Evolutionary conservation across 2,797 vertebrate species (phyloP).

Genomic region (Aplochiton taeniatus): DNA sequence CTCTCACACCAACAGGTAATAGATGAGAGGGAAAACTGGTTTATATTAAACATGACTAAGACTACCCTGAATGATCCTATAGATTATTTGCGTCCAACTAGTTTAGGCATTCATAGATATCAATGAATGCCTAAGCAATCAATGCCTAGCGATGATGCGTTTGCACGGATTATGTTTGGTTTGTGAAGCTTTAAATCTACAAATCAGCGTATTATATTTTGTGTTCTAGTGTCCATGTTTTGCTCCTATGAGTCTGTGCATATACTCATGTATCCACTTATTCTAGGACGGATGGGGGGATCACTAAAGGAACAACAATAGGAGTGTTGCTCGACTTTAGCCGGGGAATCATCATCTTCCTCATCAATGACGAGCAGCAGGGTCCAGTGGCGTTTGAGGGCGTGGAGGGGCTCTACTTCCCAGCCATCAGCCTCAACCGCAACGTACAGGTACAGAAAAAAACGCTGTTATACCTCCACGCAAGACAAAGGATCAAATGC

Average conservation of each 20-base stretch:
- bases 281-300: constrained; percentile 91
- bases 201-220: too few species aligned
- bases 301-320: constrained; percentile 89
- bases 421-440: constrained; percentile 95
- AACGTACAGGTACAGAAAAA: constrained; percentile 89
- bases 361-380: constrained; percentile 97
- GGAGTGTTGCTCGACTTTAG: constrained; percentile 92
- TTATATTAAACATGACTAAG: too few species aligned
- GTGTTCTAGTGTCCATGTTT: background rate
- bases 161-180: too few species aligned
- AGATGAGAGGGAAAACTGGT: background rate
- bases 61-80: background rate
- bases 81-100: background rate
- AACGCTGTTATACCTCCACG: background rate
- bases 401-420: constrained; percentile 92
- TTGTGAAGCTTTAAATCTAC: too few species aligned
- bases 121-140: too few species aligned
- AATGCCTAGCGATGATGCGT: too few species aligned
- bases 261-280: constrained; percentile 1
- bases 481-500: background rate
- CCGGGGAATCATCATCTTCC: constrained; percentile 89
- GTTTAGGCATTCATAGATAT: background rate
- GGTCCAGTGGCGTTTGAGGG: constrained; percentile 94
- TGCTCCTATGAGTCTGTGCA: constrained; percentile 1
- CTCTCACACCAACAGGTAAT: constrained; percentile 96